Base-by-base conservation (phyloP, 2,888 invertebrate species). In the Pyrrhia umbra region DNA sequence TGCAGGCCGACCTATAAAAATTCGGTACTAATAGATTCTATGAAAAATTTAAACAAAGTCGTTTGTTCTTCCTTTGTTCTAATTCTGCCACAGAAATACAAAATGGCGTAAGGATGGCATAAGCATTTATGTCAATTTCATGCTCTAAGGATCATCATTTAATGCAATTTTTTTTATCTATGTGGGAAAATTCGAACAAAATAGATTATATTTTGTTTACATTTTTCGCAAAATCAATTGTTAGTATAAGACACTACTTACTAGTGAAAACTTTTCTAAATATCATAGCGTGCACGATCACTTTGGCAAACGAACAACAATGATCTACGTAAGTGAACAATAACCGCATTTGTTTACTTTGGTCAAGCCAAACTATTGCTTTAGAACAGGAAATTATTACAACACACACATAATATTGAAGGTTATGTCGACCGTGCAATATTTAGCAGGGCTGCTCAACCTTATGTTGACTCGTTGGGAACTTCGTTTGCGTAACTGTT, bases 361-460 rank as follows among this genome's bases (percentile, higher is more conserved):
- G 60, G 55, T 51, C 55, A 79, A 82, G 70, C 77, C 74, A 86
- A 89, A 89, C 90, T 87, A 86, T 85, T 83, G 60, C 64, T 75
- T 60, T 81, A 56, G 78, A 50, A 68, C 85, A 88, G 93, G 92
- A 93, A 87, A 90, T 90, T 91, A 83, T 88, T 82, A 75, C 76
- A 89, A 91, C 87, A 90, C 74, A 54, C 67, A 77, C 78, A 80
- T 85, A 85, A 84, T 81, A 77, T 75, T 83, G 81, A 88, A 87
- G 79, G 71, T 74, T 84, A 86, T 85, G 71, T 84, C 65, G 83
- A 84, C 85, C 66, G 75, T 77, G 67, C 4, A 66, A 59, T 54
- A 62, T 65, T 54, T 52, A 42, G 2, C 85, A 85, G 87, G 30
- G 64, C 45, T 73, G 2, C n/a, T 10, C 27, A 89, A 90, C 88